Base-by-base conservation (phyloP, 2,888 invertebrate species). In the Amaurobius ferox region DNA sequence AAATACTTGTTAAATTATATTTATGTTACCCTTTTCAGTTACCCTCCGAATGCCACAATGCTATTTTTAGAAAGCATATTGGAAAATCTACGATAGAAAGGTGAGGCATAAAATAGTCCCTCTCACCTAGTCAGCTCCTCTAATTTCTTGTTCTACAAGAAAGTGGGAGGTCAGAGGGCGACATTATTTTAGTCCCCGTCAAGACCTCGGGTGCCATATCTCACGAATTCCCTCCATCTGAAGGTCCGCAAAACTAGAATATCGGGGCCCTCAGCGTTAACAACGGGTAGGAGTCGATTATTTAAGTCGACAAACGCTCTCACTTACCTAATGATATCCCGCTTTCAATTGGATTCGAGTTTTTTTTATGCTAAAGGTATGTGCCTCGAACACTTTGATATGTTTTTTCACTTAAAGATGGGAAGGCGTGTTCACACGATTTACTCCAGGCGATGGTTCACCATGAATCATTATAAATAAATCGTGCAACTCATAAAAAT, bases 101-200 rank as follows among this genome's bases (percentile, higher is more conserved):
- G n/a, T n/a, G n/a, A n/a, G n/a, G n/a, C n/a, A n/a, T n/a, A n/a
- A n/a, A n/a, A n/a, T n/a, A 35, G 35, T 7, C 9, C 35, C 5
- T 5, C 35, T n/a, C n/a, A n/a, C n/a, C n/a, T n/a, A n/a, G n/a
- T n/a, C n/a, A n/a, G 5, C 9, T 35, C 35, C 9, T 9, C 35
- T 9, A 35, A 35, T 35, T 35, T 19, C 79, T 29, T 23, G 19
- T 70, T 64, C 71, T 19, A n/a, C 40, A 23, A 13, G 61, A 74
- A 68, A 44, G 62, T 61, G 61, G 29, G 28, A 66, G 83, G 83
- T 83, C 71, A 83, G 29, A 71, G 83, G 74, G 68, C 64, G 29
- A 64, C 83, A 83, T 83, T 77, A 83, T 77, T 83, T 83, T 83
- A 30, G 74, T 70, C 44, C 64, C 6, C 16, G 44, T 44, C 44